Evolutionary conservation across 2,113 vertebrate species (phyloP).

Genomic region (Boulengerochromis microlepis): DNA sequence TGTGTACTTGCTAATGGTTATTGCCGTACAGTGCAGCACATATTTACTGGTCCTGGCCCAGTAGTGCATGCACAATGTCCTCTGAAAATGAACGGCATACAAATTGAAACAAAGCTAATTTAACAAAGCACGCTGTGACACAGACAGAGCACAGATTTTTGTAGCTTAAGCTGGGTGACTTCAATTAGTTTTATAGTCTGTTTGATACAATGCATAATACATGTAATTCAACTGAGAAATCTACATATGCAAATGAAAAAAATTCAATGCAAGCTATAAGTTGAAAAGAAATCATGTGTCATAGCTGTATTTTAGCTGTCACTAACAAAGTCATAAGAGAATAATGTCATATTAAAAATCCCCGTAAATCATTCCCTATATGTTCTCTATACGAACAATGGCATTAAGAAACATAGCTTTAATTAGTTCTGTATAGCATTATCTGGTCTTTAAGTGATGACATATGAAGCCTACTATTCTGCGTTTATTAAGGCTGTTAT

Average conservation of each 20-base stretch:
- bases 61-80: not conserved
- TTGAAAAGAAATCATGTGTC: not conserved
- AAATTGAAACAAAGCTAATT: not conserved
- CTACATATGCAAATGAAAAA: not conserved
- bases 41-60: not conserved
- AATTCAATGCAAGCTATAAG: not conserved
- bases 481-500: too few species aligned
- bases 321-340: not conserved
- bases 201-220: not conserved
- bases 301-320: not conserved
- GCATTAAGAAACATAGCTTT: not conserved
- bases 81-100: not conserved
- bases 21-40: not conserved
- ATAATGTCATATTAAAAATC: not conserved
- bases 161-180: not conserved
- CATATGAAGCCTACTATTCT: not conserved
- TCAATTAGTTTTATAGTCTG: not conserved
- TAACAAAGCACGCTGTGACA: not conserved
- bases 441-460: not conserved
- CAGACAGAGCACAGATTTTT: not conserved
- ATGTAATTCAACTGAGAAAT: not conserved
- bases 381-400: not conserved
- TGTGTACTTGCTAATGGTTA: not conserved
- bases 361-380: fast-evolving
- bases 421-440: not conserved